Base-by-base conservation (phyloP, 2,113 vertebrate species). In the Piprites chloris region DNA sequence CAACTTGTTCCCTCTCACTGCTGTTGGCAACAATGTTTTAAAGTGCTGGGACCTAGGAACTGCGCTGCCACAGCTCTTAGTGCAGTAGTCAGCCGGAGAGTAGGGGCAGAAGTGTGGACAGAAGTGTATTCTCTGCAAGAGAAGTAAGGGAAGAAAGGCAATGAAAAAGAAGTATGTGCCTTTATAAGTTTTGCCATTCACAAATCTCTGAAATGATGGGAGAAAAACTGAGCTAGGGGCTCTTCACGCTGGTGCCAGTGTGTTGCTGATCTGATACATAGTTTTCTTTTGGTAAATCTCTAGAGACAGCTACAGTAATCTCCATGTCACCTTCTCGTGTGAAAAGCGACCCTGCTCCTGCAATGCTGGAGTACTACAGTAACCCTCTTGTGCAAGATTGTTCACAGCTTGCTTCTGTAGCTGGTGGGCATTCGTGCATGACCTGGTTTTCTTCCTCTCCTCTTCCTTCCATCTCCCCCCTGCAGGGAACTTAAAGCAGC, bases 401-500 rank as follows among this genome's bases (percentile, higher is more conserved):
- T 46, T 88, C 28, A 30, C 5, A 32, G 46, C 37, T 55, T 88
- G 14, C 11, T 65, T 84, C 65, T 68, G 55, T n/a, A 84, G 52
- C 52, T 88, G 53, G 4, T 33, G 63, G n/a, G 56, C 28, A 46
- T 35, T 82, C 14, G 5, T 13, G 16, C 35, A 14, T 89, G 68
- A 84, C 18, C 0, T 24, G 13, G 30, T 71, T 79, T 85, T 93
- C 61, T 88, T 91, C 42, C 53, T 33, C 69, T 91, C n/a, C 58
- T 89, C 58, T 93, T 91, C 83, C 65, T 86, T 89, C 73, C 5
- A 0, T 95, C 33, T 92, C 9, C 73, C 23, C 68, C 12, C 80
- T 95, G 65, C 96, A 99, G 99, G 94, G 98, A 99, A 97, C 98
- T 99, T 69, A 97, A 98, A 96, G 98, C 99, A 93, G 98, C 98